phyloP scores from a whole-genome alignment of 2,888 invertebrate genomes.

The Sceliomorpha sp. region DNA sequence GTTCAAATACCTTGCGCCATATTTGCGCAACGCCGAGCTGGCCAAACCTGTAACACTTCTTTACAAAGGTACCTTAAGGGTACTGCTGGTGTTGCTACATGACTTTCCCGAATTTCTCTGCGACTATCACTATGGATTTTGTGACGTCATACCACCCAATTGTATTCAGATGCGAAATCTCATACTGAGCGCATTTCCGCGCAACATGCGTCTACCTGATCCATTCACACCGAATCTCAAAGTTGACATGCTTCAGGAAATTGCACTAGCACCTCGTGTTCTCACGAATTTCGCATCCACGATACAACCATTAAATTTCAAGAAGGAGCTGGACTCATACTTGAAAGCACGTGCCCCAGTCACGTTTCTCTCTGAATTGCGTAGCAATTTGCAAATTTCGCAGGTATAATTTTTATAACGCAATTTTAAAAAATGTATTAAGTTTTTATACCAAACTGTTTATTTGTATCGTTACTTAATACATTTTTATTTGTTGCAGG shows the following conservation, averaged over 20 bases:
- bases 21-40: constrained; percentile 97
- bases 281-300: constrained; percentile 92
- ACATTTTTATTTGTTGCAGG: constrained; percentile 82
- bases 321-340: constrained; percentile 98
- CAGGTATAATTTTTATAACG: constrained; percentile 80
- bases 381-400: constrained; percentile 93
- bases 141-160: constrained; percentile 99
- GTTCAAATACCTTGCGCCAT: constrained; percentile 98
- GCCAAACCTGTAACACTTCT: constrained; percentile 95
- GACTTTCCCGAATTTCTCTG: constrained; percentile 99
- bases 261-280: constrained; percentile 92
- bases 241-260: constrained; percentile 94
- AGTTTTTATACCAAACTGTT: background rate
- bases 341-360: constrained; percentile 96
- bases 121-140: constrained; percentile 99
- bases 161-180: constrained; percentile 99
- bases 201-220: constrained; percentile 98
- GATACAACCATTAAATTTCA: constrained; percentile 93
- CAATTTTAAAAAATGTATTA: background rate
- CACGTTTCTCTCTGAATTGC: constrained; percentile 95
- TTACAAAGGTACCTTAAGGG: constrained; percentile 97
- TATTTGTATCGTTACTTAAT: background rate
- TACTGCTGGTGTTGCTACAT: constrained; percentile 96
- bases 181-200: constrained; percentile 97
- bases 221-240: constrained; percentile 99